phyloP scores from a whole-genome alignment of 2,113 vertebrate genomes.

The Proteles cristata region DNA sequence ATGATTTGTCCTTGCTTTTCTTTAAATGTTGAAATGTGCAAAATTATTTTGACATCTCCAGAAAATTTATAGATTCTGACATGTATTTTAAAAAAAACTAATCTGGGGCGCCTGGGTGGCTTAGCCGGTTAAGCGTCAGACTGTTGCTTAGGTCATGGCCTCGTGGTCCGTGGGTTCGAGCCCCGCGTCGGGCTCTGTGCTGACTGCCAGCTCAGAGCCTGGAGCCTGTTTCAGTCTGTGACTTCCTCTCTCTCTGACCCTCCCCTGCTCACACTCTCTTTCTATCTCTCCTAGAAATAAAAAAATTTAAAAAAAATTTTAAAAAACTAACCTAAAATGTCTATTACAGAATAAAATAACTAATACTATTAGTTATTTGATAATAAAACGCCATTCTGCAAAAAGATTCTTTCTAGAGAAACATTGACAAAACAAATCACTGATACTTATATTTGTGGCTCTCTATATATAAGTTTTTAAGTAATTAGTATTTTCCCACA shows the following conservation, averaged over 20 bases:
- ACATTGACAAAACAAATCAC: background rate
- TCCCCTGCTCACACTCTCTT: too few species aligned
- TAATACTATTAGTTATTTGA: background rate
- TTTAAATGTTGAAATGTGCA: background rate
- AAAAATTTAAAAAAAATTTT: background rate
- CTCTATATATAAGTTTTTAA: background rate
- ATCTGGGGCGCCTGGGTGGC: too few species aligned
- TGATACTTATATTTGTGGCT: background rate
- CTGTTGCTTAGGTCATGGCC: too few species aligned
- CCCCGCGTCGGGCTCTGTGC: too few species aligned
- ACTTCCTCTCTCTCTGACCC: too few species aligned
- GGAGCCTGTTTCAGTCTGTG: too few species aligned
- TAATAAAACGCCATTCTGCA: background rate
- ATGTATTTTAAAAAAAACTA: background rate
- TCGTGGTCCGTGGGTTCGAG: too few species aligned
- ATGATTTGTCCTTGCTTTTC: background rate
- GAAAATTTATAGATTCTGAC: background rate
- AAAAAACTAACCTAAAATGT: background rate
- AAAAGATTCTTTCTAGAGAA: background rate
- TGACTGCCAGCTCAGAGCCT: too few species aligned
- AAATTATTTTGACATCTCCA: background rate
- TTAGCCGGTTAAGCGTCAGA: too few species aligned
- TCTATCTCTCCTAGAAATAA: too few species aligned
- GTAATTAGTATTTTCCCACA: background rate
- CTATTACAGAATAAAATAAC: background rate